Base-by-base conservation (phyloP, 2,797 vertebrate genomes). In the Acomys russatus region DNA sequence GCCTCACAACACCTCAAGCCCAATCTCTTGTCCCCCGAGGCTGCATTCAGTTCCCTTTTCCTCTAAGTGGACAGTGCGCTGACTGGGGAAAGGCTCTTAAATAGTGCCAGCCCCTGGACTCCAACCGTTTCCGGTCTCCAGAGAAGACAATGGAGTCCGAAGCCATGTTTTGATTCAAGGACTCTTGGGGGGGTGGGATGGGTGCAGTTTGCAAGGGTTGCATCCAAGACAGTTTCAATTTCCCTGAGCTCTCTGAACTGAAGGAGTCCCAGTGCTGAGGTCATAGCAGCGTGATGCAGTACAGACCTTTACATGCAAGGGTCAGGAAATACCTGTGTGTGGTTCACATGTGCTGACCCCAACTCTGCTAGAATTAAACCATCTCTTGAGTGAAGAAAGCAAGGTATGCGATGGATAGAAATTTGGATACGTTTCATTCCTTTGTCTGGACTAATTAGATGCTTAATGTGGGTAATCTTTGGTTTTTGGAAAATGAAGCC, bases 1-100 rank as follows among this genome's bases (percentile, higher is more conserved):
- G 92, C 88, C 74, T 96, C 90, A 79, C 64, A 96, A 59, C 88
- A 97, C 83, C 88, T 97, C 94, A 97, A 93, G 64, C 89, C 90
- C 71, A 96, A 92, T 95, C 95, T 93, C 76, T 68, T 89, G 84
- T 97, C 77, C 61, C 95, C 78, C 14, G 68, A 96, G 76, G 54
- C 91, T 77, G 30, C 56, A 83, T 94, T 96, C 87, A 89, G 87
- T 94, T 91, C 80, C 78, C 90, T 97, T 96, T 93, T 92, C 73
- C 94, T 86, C 83, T 59, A 59, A 91, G 80, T 88, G 66, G 78
- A 91, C 71, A 92, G 49, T 49, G 28, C 66, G 79, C 86, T 96
- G 78, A 94, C 92, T 97, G 18, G 93, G 92, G 80, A 63, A 95
- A 90, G 61, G 23, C 54, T 95, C 88, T 89, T 95, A 89, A 93